Evolutionary conservation across 2,113 vertebrate species (phyloP).

Genomic region (Plecotus auritus): DNA sequence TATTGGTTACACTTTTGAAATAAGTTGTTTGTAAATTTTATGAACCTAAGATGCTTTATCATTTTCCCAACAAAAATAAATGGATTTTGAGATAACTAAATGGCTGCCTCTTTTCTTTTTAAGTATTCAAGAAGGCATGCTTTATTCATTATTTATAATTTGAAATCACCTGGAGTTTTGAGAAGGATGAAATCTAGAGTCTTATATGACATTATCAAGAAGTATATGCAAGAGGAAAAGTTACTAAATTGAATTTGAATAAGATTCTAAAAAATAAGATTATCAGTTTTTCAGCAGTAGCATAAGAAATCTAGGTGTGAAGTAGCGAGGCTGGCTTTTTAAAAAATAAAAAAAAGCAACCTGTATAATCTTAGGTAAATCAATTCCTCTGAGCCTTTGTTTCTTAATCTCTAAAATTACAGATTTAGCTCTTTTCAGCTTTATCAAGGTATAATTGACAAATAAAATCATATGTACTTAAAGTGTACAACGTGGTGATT

Average conservation of each 20-base stretch:
- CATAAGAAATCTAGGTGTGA: background rate
- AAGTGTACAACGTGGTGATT: background rate
- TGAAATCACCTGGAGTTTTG: background rate
- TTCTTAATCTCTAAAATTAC: slow-evolving; percentile 36
- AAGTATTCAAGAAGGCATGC: background rate
- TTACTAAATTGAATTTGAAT: slow-evolving; percentile 27
- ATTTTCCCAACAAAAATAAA: slow-evolving; percentile 60
- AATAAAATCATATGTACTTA: background rate
- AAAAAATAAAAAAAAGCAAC: background rate
- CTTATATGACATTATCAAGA: background rate
- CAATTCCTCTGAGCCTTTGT: background rate
- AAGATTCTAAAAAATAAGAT: slow-evolving; percentile 18
- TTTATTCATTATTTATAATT: background rate
- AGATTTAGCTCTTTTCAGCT: background rate
- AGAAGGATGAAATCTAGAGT: slow-evolving; percentile 32
- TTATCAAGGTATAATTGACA: background rate
- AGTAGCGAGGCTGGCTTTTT: background rate
- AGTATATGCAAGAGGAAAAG: background rate
- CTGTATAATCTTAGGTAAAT: background rate
- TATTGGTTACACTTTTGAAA: background rate
- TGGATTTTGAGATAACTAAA: background rate
- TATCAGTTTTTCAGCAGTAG: background rate
- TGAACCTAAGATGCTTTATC: background rate
- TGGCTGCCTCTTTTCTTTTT: background rate
- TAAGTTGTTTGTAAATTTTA: slow-evolving; percentile 23